Evolutionary conservation across 2,888 invertebrate species (phyloP).

Genomic region (Eupithecia subfuscata): DNA sequence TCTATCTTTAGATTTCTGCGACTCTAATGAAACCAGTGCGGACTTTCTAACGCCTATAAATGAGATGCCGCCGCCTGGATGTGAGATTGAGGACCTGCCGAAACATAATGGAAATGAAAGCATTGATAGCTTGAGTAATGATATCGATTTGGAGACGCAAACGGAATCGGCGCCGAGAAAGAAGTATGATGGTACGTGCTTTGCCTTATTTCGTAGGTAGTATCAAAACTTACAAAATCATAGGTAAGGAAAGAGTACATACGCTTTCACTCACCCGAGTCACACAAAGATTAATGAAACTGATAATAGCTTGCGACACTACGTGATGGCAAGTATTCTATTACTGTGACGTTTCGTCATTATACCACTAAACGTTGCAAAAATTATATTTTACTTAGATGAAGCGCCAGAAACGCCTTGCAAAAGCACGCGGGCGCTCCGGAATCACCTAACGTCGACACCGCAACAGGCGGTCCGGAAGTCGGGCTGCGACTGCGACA

Average conservation of each 20-base stretch:
- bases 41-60: constrained; percentile 81
- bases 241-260: background rate
- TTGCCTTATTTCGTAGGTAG: background rate
- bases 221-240: background rate
- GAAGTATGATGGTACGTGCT: constrained; percentile 64
- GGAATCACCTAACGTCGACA: constrained; percentile 70
- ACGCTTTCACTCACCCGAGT: too few relatives aligned
- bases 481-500: constrained; percentile 43
- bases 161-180: constrained; percentile 77
- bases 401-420: constrained; percentile 66
- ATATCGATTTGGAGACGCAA: constrained; percentile 76
- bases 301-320: background rate
- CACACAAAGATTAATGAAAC: background rate
- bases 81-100: constrained; percentile 78
- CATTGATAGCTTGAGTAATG: constrained; percentile 75
- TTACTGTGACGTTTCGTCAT: background rate
- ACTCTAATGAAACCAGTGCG: constrained; percentile 80
- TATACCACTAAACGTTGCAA: background rate
- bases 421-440: constrained; percentile 55
- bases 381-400: constrained; percentile 47
- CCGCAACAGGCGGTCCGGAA: constrained; percentile 63
- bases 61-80: constrained; percentile 79
- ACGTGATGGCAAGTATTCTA: background rate
- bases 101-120: constrained; percentile 77
- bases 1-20: constrained; percentile 77